Conservation (phyloP, 2,888 invertebrate genomes). For the Lithophane socia region DNA sequence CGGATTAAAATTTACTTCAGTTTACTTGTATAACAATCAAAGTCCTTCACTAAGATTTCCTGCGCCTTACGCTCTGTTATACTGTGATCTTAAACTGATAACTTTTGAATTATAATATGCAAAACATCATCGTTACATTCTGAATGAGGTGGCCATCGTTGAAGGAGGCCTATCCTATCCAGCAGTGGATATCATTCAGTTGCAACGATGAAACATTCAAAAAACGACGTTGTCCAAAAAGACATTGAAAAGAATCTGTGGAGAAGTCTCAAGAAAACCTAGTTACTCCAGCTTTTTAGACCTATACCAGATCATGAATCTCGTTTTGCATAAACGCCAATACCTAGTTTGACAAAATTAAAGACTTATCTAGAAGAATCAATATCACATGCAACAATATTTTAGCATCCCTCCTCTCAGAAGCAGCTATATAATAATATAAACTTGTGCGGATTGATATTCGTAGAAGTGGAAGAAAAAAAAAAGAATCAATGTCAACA, state of each 20-base stretch:
- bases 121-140: background rate
- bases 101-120: background rate
- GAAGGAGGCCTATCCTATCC: too few species aligned
- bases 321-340: background rate
- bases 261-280: background rate
- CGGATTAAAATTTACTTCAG: constrained; percentile 22
- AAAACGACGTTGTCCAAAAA: background rate
- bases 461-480: too few species aligned
- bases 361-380: background rate
- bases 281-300: background rate
- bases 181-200: too few species aligned
- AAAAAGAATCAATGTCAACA: background rate
- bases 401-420: too few species aligned
- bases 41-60: constrained; percentile 32
- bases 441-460: too few species aligned
- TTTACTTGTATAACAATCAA: constrained; percentile 17
- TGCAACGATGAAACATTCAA: background rate
- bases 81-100: constrained; percentile 9
- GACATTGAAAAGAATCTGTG: background rate
- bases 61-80: background rate
- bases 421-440: too few species aligned
- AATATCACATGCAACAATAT: background rate
- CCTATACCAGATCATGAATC: background rate
- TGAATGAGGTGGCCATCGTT: background rate
- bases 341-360: background rate